Evolutionary conservation across 2,113 vertebrate species (phyloP).

Genomic region (Anseranas semipalmata): DNA sequence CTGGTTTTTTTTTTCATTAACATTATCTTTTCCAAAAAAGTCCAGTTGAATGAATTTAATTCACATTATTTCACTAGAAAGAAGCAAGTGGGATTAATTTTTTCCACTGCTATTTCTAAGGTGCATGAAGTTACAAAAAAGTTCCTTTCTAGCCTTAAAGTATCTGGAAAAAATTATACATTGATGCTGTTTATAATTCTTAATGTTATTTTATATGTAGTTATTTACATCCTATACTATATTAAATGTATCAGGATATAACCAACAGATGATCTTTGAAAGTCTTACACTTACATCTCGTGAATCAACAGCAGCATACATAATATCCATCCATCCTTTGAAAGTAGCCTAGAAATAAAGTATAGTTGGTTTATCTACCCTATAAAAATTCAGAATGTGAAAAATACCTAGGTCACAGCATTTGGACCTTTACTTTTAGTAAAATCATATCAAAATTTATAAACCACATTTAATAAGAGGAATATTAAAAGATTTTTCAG

Average conservation of each 20-base stretch:
- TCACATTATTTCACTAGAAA: neutral
- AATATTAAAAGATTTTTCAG: slow-evolving; percentile 2
- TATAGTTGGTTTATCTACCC: slow-evolving; percentile 12
- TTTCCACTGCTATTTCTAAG: neutral
- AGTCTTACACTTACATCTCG: slow-evolving; percentile 75
- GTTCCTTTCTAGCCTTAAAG: neutral
- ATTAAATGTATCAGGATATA: neutral
- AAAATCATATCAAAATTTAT: neutral
- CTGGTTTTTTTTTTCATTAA: neutral
- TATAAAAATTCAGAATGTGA: neutral
- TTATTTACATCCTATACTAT: neutral
- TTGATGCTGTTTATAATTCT: neutral
- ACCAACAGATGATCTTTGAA: neutral
- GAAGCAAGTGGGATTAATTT: neutral
- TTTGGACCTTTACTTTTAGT: neutral
- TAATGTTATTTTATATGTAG: neutral
- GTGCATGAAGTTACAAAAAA: neutral
- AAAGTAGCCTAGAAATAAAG: slow-evolving; percentile 89
- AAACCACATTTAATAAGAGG: neutral
- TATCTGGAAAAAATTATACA: neutral
- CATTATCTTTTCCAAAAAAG: neutral
- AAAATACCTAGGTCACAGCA: neutral
- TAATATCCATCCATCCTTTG: slow-evolving; percentile 97
- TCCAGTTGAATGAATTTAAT: neutral
- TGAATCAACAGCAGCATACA: slow-evolving; percentile 96